These are phyloP conservation scores for Callopanchax toddi DNA, from an alignment of 2,113 vertebrate genomes.

Conservation along the genomic window DNA sequence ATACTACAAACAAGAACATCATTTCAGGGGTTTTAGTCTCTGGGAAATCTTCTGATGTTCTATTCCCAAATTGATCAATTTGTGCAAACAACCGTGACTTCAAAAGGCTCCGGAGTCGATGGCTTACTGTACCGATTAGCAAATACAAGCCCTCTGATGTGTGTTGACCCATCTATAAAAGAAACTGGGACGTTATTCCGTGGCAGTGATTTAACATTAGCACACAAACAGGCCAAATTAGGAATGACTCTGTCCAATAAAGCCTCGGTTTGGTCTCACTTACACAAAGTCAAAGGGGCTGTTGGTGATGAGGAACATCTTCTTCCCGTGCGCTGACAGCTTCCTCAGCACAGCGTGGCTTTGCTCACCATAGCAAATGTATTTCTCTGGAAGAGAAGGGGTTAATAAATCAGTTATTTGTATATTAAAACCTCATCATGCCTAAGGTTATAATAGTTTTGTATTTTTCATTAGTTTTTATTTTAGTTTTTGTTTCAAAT, in stretches of 20 bases:
- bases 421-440: conserved; percentile 19
- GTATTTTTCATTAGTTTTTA: too few species aligned
- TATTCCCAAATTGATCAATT: neutral
- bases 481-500: too few species aligned
- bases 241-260: conserved; percentile 28
- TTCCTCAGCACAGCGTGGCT: conserved; percentile 93
- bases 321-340: conserved; percentile 91
- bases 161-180: conserved; percentile 20
- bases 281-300: conserved; percentile 99
- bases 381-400: conserved; percentile 82
- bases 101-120: conserved; percentile 19
- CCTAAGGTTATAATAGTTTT: too few species aligned
- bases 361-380: conserved; percentile 93
- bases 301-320: conserved; percentile 99
- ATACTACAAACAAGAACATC: conserved; percentile 11
- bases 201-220: conserved; percentile 18
- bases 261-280: conserved; percentile 67
- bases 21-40: conserved; percentile 14
- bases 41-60: conserved; percentile 13
- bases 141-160: conserved; percentile 25
- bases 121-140: conserved; percentile 21
- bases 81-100: conserved; percentile 27
- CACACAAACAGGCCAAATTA: neutral
- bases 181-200: conserved; percentile 5
- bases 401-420: neutral